Evolutionary conservation across 2,113 vertebrate species (phyloP).

Genomic region (Upupa epops): DNA sequence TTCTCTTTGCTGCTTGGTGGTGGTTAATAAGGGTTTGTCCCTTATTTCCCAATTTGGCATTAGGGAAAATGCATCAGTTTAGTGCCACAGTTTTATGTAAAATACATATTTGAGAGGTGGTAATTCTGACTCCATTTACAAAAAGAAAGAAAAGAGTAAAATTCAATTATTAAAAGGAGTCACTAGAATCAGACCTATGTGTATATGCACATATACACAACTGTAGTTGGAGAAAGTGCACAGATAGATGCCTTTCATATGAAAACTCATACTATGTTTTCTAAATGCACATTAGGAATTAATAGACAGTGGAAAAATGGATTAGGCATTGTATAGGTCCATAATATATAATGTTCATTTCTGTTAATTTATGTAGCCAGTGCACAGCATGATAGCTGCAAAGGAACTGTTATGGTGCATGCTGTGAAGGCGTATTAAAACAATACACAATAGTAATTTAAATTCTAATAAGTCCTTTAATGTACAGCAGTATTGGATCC

Average conservation of each 20-base stretch:
- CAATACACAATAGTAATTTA: constrained; percentile 53
- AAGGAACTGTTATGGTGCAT: constrained; percentile 35
- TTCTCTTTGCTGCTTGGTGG: not conserved
- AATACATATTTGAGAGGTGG: not conserved
- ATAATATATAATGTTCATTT: constrained; percentile 54
- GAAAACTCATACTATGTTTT: not conserved
- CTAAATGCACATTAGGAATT: constrained; percentile 41
- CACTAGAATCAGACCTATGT: not conserved
- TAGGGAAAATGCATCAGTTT: not conserved
- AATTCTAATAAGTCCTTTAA: constrained; percentile 59
- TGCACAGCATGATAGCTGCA: constrained; percentile 46
- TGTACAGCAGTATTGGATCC: constrained; percentile 7
- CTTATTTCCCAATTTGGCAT: not conserved
- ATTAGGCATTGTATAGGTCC: constrained; percentile 35
- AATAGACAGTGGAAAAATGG: constrained; percentile 43
- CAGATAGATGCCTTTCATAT: not conserved
- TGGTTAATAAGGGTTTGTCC: not conserved
- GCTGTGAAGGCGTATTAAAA: constrained; percentile 72
- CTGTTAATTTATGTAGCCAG: constrained; percentile 68
- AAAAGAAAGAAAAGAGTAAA: not conserved
- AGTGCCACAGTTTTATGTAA: not conserved
- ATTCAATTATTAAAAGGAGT: not conserved
- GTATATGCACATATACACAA: not conserved
- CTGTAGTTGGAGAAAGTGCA: not conserved
- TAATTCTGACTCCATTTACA: not conserved